Conservation (phyloP, 2,888 invertebrate species). For the Ephialtes manifestator region DNA sequence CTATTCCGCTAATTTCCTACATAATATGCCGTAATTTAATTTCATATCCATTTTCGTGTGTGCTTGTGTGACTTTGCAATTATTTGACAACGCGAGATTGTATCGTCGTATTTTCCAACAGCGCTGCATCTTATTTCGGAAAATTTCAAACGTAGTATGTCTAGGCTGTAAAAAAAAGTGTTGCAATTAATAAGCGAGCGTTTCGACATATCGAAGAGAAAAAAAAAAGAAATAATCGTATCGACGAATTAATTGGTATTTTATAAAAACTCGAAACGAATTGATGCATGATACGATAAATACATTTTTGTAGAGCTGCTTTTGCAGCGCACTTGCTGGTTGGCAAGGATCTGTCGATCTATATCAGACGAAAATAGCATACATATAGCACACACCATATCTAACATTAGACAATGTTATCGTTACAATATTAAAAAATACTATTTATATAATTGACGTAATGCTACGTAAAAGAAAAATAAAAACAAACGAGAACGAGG, state of each 20-base stretch:
- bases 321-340: constrained; percentile 63
- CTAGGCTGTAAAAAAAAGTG: constrained; percentile 27
- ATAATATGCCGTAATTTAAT: constrained; percentile 3
- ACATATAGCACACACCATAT: constrained; percentile 65
- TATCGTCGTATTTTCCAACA: constrained; percentile 30
- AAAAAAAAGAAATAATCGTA: constrained; percentile 33
- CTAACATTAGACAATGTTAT: constrained; percentile 80
- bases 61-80: constrained; percentile 67
- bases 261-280: constrained; percentile 21
- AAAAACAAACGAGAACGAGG: background rate
- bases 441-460: constrained; percentile 81
- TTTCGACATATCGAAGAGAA: constrained; percentile 59
- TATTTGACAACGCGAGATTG: constrained; percentile 26
- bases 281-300: constrained; percentile 34
- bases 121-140: constrained; percentile 15
- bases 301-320: constrained; percentile 55
- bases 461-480: constrained; percentile 56
- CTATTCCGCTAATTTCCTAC: constrained; percentile 27
- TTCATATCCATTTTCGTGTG: background rate
- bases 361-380: constrained; percentile 71
- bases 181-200: constrained; percentile 40
- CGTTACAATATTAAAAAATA: constrained; percentile 82
- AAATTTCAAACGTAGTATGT: background rate
- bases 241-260: constrained; percentile 49
- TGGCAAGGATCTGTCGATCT: constrained; percentile 71